phyloP scores from a whole-genome alignment of 2,113 vertebrate genomes.

The Myotis davidii region DNA sequence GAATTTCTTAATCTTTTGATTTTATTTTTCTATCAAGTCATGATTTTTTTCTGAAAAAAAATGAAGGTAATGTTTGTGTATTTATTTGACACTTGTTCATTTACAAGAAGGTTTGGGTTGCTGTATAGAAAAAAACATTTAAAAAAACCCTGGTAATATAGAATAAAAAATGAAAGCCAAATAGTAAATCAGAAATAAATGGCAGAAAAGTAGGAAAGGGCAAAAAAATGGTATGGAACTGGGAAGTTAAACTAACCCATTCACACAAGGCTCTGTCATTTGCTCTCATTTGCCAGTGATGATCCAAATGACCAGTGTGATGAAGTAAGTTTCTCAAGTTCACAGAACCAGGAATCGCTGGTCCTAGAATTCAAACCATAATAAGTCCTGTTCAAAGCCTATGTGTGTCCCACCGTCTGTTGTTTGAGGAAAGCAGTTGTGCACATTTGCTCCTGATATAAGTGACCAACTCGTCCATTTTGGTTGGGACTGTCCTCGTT shows the following conservation, averaged over 20 bases:
- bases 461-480: not conserved
- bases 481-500: not conserved
- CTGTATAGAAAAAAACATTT: not conserved
- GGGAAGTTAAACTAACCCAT: not conserved
- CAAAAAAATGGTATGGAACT: not conserved
- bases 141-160: not conserved
- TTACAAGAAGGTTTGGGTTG: not conserved
- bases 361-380: not conserved
- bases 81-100: not conserved
- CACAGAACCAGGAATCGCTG: not conserved
- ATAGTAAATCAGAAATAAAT: conserved; percentile 1
- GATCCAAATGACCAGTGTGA: not conserved
- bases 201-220: not conserved
- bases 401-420: not conserved
- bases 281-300: not conserved
- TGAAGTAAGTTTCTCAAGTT: not conserved
- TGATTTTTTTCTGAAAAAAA: not conserved
- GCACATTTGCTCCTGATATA: not conserved
- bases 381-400: not conserved
- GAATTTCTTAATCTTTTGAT: not conserved
- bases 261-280: not conserved
- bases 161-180: not conserved
- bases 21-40: not conserved
- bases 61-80: not conserved
- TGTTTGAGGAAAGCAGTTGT: not conserved